Conservation (phyloP, 2,113 vertebrate species). For the Xiphophorus hellerii region DNA sequence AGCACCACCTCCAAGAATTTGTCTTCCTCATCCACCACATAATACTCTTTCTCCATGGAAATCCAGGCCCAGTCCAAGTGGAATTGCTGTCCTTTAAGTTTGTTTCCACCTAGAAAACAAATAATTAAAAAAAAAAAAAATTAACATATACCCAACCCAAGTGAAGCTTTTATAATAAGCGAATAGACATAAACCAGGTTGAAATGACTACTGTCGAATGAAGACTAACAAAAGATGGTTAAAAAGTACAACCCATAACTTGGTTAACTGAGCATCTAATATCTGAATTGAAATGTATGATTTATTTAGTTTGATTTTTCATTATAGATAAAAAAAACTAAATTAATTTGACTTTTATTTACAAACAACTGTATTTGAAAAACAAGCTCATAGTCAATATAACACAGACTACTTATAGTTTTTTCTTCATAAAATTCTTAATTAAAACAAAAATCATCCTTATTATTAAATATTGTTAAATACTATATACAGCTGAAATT, state of each 20-base stretch:
- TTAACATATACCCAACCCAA: neutral
- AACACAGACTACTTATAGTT: too few species aligned
- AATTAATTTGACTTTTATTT: too few species aligned
- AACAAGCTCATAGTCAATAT: too few species aligned
- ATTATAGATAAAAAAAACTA: neutral
- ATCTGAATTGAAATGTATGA: neutral
- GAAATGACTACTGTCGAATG: too few species aligned
- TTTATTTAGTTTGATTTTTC: neutral
- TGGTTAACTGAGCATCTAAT: neutral
- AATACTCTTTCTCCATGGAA: conserved; percentile 90
- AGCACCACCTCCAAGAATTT: conserved; percentile 88
- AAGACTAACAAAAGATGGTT: too few species aligned
- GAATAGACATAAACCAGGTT: too few species aligned
- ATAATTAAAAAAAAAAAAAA: neutral
- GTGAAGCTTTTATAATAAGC: too few species aligned
- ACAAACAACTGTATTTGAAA: too few species aligned
- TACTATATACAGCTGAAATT: too few species aligned
- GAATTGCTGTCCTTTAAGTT: conserved; percentile 88
- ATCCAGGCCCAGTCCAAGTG: conserved; percentile 95
- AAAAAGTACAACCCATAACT: neutral
- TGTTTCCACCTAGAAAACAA: conserved; percentile 87
- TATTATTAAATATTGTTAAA: too few species aligned
- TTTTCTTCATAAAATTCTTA: too few species aligned
- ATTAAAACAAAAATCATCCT: too few species aligned
- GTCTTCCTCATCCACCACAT: conserved; percentile 89